Evolutionary conservation across 37 sponge, comb jelly and placozoan genomes (phyloP).

Genomic region (Ephydatia muelleri): DNA sequence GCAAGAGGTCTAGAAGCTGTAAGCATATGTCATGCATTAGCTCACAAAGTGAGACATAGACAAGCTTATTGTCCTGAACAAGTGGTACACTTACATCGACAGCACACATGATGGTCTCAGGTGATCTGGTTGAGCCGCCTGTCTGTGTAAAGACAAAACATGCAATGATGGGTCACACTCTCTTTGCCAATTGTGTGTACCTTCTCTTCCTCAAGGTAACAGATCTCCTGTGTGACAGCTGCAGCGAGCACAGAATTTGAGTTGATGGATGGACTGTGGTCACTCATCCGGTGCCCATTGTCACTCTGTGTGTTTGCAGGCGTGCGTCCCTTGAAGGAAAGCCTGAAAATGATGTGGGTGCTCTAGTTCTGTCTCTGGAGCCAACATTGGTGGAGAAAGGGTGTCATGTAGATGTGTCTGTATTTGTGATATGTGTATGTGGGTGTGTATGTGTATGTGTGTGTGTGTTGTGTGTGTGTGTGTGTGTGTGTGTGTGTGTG

Average conservation of each 20-base stretch:
- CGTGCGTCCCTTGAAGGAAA: too few species aligned
- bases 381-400: background rate
- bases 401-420: background rate
- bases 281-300: background rate
- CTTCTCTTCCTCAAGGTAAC: background rate
- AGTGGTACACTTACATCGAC: slow-evolving; percentile 28
- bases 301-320: too few species aligned
- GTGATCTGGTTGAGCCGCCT: background rate
- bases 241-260: too few species aligned
- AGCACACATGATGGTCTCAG: slow-evolving; percentile 20
- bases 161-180: background rate
- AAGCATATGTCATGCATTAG: background rate
- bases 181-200: background rate
- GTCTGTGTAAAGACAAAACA: background rate
- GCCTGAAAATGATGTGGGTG: background rate
- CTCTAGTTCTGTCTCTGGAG: background rate
- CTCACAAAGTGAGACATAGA: background rate
- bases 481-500: background rate
- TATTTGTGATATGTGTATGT: too few species aligned
- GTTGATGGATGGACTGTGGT: background rate
- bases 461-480: too few species aligned
- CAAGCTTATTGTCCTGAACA: too few species aligned
- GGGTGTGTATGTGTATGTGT: too few species aligned
- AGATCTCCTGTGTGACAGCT: background rate
- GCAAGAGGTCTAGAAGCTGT: slow-evolving; percentile 52